Conservation (phyloP, 1,140 invertebrate species). For the Trichomalopsis sarcophagae region DNA sequence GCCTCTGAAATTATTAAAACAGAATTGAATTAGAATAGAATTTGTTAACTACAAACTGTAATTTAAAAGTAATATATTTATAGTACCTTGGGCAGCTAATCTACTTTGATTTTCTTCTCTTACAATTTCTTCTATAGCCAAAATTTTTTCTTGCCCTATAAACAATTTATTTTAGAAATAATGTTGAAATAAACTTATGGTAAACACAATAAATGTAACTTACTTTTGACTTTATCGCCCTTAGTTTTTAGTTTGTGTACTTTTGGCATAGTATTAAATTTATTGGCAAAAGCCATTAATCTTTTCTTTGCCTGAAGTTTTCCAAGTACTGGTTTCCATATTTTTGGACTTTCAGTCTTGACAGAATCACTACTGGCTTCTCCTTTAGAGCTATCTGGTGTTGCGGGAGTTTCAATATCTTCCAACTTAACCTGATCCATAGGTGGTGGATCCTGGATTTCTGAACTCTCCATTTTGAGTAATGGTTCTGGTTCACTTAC, state of each 20-base stretch:
- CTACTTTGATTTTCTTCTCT: constrained; percentile 70
- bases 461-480: constrained; percentile 49
- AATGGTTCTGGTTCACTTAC: constrained; percentile 12
- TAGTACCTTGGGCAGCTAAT: constrained; percentile 65
- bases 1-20: constrained; percentile 45
- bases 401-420: constrained; percentile 67
- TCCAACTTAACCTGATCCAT: constrained; percentile 57
- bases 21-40: neutral
- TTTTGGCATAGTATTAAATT: constrained; percentile 65
- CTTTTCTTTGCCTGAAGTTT: constrained; percentile 73
- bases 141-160: constrained; percentile 64
- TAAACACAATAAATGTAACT: constrained; percentile 42
- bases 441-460: constrained; percentile 47
- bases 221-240: constrained; percentile 61
- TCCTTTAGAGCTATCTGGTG: constrained; percentile 64
- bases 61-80: constrained; percentile 56
- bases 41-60: neutral
- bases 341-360: constrained; percentile 65
- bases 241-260: constrained; percentile 52
- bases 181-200: neutral
- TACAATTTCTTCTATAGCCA: constrained; percentile 73
- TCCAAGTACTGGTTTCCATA: constrained; percentile 71
- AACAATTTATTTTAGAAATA: constrained; percentile 22
- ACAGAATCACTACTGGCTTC: constrained; percentile 57
- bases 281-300: constrained; percentile 73